A percentile compares a stretch with the other conserved stretches of the same genome.
phyloP scores from a whole-genome alignment of 2,888 invertebrate species.

The Parasteatoda lunata region DNA sequence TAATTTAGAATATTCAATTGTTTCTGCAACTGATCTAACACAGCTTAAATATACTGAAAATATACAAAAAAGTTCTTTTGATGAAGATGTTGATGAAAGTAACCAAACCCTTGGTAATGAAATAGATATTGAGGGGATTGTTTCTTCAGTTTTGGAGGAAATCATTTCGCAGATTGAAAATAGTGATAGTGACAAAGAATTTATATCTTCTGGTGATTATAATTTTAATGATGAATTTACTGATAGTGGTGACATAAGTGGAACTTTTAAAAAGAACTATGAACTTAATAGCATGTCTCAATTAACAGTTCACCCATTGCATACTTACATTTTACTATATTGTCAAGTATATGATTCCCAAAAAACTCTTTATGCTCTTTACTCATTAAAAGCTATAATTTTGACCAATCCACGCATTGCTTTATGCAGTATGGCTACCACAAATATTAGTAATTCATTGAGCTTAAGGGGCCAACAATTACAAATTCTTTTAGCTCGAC shows the following conservation, averaged over 20 bases:
- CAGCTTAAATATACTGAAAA: conserved; percentile 59
- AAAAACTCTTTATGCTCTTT: conserved; percentile 83
- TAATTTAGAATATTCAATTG: conserved; percentile 70
- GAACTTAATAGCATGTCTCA: conserved; percentile 45
- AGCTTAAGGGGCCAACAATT: conserved; percentile 72
- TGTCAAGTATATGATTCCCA: conserved; percentile 85
- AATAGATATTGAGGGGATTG: conserved; percentile 43
- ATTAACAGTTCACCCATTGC: conserved; percentile 81
- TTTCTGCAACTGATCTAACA: conserved; percentile 67
- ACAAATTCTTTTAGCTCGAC: conserved; percentile 80
- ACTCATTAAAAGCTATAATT: conserved; percentile 83
- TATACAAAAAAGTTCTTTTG: conserved; percentile 66
- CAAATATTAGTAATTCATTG: conserved; percentile 79
- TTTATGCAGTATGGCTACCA: conserved; percentile 84
- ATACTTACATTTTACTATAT: conserved; percentile 88
- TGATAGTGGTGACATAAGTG: conserved; percentile 54
- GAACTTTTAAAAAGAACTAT: conserved; percentile 34
- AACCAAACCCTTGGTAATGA: conserved; percentile 13
- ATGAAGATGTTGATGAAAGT: conserved; percentile 55
- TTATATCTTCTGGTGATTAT: conserved; percentile 63
- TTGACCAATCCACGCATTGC: conserved; percentile 83
- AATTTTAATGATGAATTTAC: conserved; percentile 69
- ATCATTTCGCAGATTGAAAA: conserved; percentile 48
- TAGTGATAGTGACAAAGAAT: conserved; percentile 48
- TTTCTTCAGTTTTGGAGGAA: conserved; percentile 52